phyloP scores from a whole-genome alignment of 2,113 vertebrate species.

The Callopanchax toddi region DNA sequence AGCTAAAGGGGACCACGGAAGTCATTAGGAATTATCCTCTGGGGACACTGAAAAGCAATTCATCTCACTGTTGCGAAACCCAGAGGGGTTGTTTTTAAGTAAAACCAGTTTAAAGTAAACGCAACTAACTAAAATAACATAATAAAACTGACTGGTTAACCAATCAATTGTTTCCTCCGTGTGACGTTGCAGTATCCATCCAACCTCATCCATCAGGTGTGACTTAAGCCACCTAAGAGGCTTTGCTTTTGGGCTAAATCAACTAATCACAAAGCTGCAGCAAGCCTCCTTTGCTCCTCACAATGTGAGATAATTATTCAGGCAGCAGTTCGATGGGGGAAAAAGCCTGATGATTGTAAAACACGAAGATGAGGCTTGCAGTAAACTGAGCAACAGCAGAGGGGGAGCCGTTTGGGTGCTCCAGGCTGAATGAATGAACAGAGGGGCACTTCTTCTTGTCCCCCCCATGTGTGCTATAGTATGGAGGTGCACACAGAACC shows the following conservation, averaged over 20 bases:
- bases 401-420: constrained; percentile 12
- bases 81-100: no score
- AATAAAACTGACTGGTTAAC: no score
- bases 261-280: constrained; percentile 69
- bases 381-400: neutral
- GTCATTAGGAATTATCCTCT: neutral
- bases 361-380: neutral
- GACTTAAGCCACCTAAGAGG: constrained; percentile 68
- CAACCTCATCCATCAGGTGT: constrained; percentile 27
- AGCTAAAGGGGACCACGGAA: no score
- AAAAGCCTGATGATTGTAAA: constrained; percentile 14
- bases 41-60: neutral
- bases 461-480: neutral
- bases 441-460: constrained; percentile 40
- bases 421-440: constrained; percentile 75
- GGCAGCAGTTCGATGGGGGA: constrained; percentile 14
- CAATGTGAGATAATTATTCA: constrained; percentile 37
- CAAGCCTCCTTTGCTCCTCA: constrained; percentile 35
- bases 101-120: no score
- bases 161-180: no score
- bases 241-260: constrained; percentile 69
- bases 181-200: constrained; percentile 13
- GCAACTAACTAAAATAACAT: no score
- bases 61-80: no score
- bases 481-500: constrained; percentile 44